Conservation (phyloP, 2,888 invertebrate species). For the Rosalia funebris region DNA sequence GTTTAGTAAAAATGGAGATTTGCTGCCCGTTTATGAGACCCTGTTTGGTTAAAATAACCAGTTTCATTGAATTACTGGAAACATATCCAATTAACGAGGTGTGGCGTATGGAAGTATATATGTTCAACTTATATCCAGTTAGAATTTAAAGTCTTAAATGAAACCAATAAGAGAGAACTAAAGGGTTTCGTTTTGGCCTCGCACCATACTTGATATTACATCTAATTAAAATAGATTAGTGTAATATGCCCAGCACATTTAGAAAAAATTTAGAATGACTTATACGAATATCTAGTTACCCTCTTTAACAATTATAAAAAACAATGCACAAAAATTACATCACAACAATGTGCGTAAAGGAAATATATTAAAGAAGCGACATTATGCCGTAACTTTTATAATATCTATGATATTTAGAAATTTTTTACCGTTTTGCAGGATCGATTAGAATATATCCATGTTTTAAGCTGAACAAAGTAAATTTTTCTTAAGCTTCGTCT, state of each 20-base stretch:
- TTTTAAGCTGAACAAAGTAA: slow-evolving; percentile 18
- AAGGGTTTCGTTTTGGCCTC: not conserved
- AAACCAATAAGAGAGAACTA: not conserved
- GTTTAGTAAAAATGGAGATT: too few species aligned
- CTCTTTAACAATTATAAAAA: slow-evolving; percentile 43
- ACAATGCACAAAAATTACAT: slow-evolving; percentile 37
- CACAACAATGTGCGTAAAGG: slow-evolving; percentile 43
- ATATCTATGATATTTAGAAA: slow-evolving; percentile 19
- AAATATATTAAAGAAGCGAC: slow-evolving; percentile 36
- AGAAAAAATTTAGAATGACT: slow-evolving; percentile 7
- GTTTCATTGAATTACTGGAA: slow-evolving; percentile 19
- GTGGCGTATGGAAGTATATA: not conserved
- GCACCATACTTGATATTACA: not conserved
- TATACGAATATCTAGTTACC: slow-evolving; percentile 27
- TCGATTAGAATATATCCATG: slow-evolving; percentile 29
- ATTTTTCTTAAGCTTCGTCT: slow-evolving; percentile 34
- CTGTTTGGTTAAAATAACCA: too few species aligned
- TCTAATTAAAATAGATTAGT: not conserved
- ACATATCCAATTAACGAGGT: not conserved
- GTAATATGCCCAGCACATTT: not conserved
- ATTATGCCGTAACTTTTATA: slow-evolving; percentile 25
- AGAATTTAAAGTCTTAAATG: too few species aligned
- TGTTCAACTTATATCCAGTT: not conserved
- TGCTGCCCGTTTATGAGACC: too few species aligned
- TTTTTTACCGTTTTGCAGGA: slow-evolving; percentile 18